Evolutionary conservation across 1,140 invertebrate genomes (phyloP).

Genomic region (Solen grandis): DNA sequence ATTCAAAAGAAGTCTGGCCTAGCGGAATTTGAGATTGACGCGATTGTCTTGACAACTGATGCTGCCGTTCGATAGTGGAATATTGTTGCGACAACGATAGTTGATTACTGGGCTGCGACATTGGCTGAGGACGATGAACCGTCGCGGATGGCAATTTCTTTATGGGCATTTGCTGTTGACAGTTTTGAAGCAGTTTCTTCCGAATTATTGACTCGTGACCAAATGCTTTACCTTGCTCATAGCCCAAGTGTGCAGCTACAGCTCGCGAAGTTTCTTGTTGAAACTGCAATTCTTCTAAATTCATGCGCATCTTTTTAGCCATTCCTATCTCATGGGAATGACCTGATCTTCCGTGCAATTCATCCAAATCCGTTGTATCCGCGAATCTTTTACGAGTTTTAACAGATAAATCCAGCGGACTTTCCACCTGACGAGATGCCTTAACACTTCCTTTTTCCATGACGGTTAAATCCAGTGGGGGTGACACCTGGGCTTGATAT

Average conservation of each 20-base stretch:
- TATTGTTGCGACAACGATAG: background rate
- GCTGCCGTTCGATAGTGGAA: background rate
- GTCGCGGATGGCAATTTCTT: background rate
- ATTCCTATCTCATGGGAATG: background rate
- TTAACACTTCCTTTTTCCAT: background rate
- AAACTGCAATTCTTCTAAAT: background rate
- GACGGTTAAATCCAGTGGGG: conserved; percentile 45
- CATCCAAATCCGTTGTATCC: conserved; percentile 50
- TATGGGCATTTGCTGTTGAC: background rate
- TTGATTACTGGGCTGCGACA: background rate
- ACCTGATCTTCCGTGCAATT: background rate
- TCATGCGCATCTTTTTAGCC: conserved; percentile 10
- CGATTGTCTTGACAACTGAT: background rate
- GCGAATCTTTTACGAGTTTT: conserved; percentile 57
- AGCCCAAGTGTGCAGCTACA: too few relatives aligned
- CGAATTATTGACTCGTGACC: background rate
- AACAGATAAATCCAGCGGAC: conserved; percentile 60
- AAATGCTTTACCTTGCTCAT: background rate
- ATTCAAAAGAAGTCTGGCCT: background rate
- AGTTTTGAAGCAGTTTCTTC: background rate
- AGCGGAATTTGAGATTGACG: background rate
- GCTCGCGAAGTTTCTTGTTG: background rate
- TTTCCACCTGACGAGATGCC: conserved; percentile 50
- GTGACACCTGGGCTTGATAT: conserved; percentile 25
- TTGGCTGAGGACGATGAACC: background rate